Conservation (phyloP, 2,888 invertebrate genomes). For the Cheilosia soror region DNA sequence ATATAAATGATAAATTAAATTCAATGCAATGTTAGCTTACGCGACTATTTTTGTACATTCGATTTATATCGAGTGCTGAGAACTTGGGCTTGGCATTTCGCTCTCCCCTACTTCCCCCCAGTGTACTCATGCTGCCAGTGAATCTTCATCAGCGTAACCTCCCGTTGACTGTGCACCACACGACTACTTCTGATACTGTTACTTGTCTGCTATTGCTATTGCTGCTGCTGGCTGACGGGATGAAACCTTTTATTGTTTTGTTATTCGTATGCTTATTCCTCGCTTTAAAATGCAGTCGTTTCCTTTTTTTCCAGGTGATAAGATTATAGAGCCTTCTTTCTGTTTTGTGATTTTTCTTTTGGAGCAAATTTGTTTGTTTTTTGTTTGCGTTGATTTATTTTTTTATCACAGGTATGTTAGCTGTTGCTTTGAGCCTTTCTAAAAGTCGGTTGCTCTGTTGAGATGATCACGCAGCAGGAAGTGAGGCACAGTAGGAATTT, state of each 20-base stretch:
- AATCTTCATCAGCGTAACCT: constrained; percentile 85
- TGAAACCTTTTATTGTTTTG: constrained; percentile 52
- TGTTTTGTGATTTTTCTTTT: constrained; percentile 33
- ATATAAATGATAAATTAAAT: constrained; percentile 29
- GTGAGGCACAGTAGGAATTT: constrained; percentile 21
- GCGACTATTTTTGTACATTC: constrained; percentile 94
- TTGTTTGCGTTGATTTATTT: constrained; percentile 29
- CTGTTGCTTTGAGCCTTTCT: constrained; percentile 59
- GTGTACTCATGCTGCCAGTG: constrained; percentile 85
- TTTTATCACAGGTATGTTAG: constrained; percentile 66
- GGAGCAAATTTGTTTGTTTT: constrained; percentile 11
- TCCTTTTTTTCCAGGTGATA: constrained; percentile 33
- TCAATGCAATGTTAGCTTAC: constrained; percentile 85
- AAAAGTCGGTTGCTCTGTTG: constrained; percentile 24
- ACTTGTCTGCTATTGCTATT: constrained; percentile 24
- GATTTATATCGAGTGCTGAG: constrained; percentile 99
- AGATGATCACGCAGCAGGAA: constrained; percentile 35
- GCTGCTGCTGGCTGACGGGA: constrained; percentile 42
- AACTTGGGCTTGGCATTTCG: constrained; percentile 93
- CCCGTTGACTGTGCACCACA: constrained; percentile 80
- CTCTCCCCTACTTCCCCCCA: constrained; percentile 85
- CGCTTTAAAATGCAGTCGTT: constrained; percentile 30
- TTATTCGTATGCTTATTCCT: neutral
- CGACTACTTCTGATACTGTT: constrained; percentile 67
- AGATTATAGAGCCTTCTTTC: constrained; percentile 6